phyloP scores from a whole-genome alignment of 2,113 vertebrate species.

The Esox niger region DNA sequence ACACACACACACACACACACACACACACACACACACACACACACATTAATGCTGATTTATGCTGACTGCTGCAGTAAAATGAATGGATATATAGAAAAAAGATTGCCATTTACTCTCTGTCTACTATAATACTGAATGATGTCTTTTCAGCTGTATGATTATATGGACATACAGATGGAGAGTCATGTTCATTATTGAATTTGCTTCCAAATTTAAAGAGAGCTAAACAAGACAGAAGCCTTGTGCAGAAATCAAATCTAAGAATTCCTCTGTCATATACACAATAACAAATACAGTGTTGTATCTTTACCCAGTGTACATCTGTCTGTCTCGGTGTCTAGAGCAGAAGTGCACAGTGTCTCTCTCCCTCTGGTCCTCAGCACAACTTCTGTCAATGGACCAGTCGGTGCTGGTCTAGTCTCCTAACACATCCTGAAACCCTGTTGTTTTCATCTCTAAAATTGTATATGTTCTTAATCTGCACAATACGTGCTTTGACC shows the following conservation, averaged over 20 bases:
- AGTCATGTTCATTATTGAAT: slow-evolving; percentile 24
- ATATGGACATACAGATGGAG: neutral
- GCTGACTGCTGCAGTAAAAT: neutral
- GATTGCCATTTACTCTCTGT: no score
- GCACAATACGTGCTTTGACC: slow-evolving; percentile 39
- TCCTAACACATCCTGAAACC: slow-evolving; percentile 30
- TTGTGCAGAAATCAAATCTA: neutral
- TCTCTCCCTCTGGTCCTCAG: slow-evolving; percentile 20
- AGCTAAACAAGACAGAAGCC: slow-evolving; percentile 24
- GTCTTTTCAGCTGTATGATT: neutral
- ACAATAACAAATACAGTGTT: neutral
- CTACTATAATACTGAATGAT: neutral
- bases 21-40: no score
- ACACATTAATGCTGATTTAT: no score
- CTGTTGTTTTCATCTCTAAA: slow-evolving; percentile 40
- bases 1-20: no score
- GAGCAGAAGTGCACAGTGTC: slow-evolving; percentile 13
- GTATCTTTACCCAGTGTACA: neutral
- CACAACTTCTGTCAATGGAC: slow-evolving; percentile 32
- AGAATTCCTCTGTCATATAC: neutral
- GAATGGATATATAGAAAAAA: no score
- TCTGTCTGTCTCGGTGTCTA: neutral
- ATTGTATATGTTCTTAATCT: slow-evolving; percentile 48
- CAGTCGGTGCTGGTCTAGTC: slow-evolving; percentile 15
- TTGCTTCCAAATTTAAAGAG: slow-evolving; percentile 29